Percentiles rank a stretch among this genome's conserved stretches.
Conservation (phyloP, 2,888 invertebrate species). For the Melipona beecheii region DNA sequence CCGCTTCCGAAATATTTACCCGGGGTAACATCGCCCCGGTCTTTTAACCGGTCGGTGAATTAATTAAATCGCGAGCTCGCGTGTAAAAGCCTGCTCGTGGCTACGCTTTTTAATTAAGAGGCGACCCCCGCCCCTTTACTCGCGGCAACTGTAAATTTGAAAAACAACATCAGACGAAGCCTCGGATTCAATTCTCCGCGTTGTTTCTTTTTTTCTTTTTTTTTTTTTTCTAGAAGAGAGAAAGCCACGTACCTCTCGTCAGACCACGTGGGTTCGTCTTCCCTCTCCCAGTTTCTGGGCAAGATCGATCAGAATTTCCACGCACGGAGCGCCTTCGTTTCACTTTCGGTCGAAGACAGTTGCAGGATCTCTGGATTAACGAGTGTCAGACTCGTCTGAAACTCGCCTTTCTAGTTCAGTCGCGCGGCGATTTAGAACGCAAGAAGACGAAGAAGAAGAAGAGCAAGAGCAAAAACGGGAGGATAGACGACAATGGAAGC, state of each 20-base stretch:
- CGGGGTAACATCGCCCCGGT: slow-evolving; percentile 19
- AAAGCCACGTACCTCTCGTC: no score
- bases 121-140: background rate
- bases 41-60: slow-evolving; percentile 35
- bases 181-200: slow-evolving; percentile 19
- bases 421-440: background rate
- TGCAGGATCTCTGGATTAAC: no score
- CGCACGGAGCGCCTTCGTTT: no score
- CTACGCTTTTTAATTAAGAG: slow-evolving; percentile 47
- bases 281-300: no score
- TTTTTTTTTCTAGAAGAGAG: background rate
- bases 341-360: no score
- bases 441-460: background rate
- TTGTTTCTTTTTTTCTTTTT: background rate
- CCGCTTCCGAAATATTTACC: slow-evolving; percentile 47
- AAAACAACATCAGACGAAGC: slow-evolving; percentile 33
- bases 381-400: no score
- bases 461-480: no score
- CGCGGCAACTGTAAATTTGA: slow-evolving; percentile 36
- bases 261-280: no score
- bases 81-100: slow-evolving; percentile 30
- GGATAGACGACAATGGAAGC: background rate
- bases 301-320: no score
- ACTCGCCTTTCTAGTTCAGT: no score
- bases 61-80: slow-evolving; percentile 49